Base-by-base conservation (phyloP, 2,888 invertebrate species). In the Myopa tessellatipennis region DNA sequence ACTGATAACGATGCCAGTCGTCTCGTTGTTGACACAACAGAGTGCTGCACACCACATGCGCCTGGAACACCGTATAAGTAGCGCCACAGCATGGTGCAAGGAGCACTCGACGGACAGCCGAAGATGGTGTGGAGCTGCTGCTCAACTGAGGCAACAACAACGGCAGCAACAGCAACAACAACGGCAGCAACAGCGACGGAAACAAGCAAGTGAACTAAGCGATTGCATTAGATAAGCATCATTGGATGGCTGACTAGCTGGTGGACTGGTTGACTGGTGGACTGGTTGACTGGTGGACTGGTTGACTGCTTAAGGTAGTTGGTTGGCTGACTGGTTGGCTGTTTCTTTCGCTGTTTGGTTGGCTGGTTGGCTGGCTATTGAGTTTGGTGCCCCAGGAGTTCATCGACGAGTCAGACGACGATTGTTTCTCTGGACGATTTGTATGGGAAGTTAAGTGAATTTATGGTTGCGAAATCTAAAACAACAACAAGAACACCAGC, bases 41-140 rank as follows among this genome's bases (percentile, higher is more conserved):
- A 6, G 65, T 6, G 65, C 65, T 10, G 36, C 45, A 45, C 45
- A 45, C 38, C 36, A 36, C 65, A n/a, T 65, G 38, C 7, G 65
- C 4, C 10, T 38, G 36, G 16, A 1, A 14, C 63, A 34, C 65
- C 38, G 36, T 82, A 85, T 84, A 76, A 76, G 81, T 79, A 86
- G 86, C 86, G 86, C 86, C 86, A 86, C 86, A 86, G 86, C 86
- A 86, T 86, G 86, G 82, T 83, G 85, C 79, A 79, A 71, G 36
- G 58, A n/a, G 67, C 52, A 52, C 67, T 55, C 77, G 61, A 18
- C 40, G 12, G 40, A 12, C 61, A 73, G 34, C 52, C 40, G 26
- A 60, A 38, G n/a, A 40, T 38, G 36, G 61, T 10, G 38, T 67
- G 18, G 26, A 36, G 58, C 14, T 50, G 18, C 52, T 65, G n/a